Evolutionary conservation across 2,888 invertebrate species (phyloP), one percentile per base, ranked within the genome.

Genomic region (Cantharis flavilabris): DNA sequence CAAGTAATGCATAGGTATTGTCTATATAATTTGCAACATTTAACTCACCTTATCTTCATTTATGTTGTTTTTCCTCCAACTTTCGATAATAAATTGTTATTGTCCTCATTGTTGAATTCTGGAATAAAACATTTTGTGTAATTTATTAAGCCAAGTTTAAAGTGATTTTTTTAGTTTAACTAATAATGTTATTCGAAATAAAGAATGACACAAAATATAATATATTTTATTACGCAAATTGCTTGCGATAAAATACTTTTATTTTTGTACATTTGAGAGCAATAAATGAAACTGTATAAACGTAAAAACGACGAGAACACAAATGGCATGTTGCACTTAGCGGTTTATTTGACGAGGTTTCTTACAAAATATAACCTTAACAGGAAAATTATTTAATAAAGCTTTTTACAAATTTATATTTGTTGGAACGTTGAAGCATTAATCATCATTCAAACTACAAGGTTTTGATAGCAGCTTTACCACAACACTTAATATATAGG

Each of bases 171-270:
- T 49, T 49, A n/a, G 49, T 49, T 49, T 49, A 49, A 49, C 20
- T 64, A 64, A 64, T 64, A 64, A 18, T 20, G 18, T 64, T 64
- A 20, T 64, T 64, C 18, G 64, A 64, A 64, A 64, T 64, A 20
- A 67, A 23, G 26, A 67, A 26, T 67, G 11, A 67, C 65, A 23
- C 23, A n/a, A 26, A 67, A 67, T 67, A 23, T 67, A 67, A 67
- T 67, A 67, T n/a, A 67, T 67, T 67, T 67, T 67, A 67, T 67
- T 67, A 67, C 65, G 26, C 65, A 67, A 67, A 67, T 67, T 23
- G 65, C 65, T n/a, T 23, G n/a, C 18, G n/a, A 67, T 67, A 67
- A 67, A 67, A 67, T n/a, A 67, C 20, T n/a, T 67, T 67, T 14
- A 26, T 67, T 67, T 26, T 20, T 26, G 65, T 67, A 67, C 65